phyloP scores from a whole-genome alignment of 2,797 vertebrate genomes.

The Adelosebastes latens region DNA sequence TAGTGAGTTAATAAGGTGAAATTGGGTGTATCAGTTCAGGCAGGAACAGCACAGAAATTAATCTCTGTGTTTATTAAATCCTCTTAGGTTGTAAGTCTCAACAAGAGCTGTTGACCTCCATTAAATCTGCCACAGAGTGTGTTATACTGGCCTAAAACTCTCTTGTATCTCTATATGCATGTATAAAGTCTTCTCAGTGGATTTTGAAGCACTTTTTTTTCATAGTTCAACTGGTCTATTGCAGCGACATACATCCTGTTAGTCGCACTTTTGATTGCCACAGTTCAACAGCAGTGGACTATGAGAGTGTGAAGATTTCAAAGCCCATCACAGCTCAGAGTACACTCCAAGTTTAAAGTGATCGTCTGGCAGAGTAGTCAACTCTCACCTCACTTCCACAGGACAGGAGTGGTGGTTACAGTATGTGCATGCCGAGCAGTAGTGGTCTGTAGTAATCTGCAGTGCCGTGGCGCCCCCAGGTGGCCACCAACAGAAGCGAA shows the following conservation, averaged over 20 bases:
- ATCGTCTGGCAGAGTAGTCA: conserved; percentile 41
- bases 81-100: conserved; percentile 15
- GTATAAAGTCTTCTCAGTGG: conserved; percentile 8
- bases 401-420: conserved; percentile 21
- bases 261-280: conserved; percentile 13
- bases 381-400: conserved; percentile 44
- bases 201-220: conserved; percentile 24
- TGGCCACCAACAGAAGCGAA: conserved; percentile 77
- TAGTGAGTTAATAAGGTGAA: conserved; percentile 17
- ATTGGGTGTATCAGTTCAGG: conserved; percentile 13
- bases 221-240: neutral
- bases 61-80: conserved; percentile 35
- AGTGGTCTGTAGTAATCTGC: conserved; percentile 77
- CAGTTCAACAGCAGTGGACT: conserved; percentile 40
- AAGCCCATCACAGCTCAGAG: conserved; percentile 37
- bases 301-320: conserved; percentile 20
- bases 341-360: conserved; percentile 58
- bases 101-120: conserved; percentile 35
- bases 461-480: conserved; percentile 76
- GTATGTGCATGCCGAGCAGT: conserved; percentile 47
- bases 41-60: conserved; percentile 10
- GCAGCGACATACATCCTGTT: neutral
- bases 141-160: neutral
- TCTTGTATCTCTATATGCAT: conserved; percentile 1
- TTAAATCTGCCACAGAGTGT: conserved; percentile 14